phyloP scores from a whole-genome alignment of 2,888 invertebrate species.

The Pseudanteris insignis region DNA sequence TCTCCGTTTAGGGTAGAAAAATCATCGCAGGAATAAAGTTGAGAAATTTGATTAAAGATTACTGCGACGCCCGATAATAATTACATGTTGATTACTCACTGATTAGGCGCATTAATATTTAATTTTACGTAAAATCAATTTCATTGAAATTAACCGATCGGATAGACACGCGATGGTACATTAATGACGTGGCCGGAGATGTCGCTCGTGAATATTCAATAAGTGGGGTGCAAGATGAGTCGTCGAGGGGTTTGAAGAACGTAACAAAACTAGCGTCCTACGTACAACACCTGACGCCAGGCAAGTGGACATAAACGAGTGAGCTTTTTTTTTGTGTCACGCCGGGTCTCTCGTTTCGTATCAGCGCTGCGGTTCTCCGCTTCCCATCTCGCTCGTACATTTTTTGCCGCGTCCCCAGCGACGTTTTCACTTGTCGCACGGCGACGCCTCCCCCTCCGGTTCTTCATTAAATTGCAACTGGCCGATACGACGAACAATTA shows the following conservation, averaged over 20 bases:
- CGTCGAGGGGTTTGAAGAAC: slow-evolving; percentile 33
- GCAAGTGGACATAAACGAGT: slow-evolving; percentile 31
- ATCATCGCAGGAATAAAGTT: too few relatives aligned
- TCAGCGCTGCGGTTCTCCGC: slow-evolving; percentile 14
- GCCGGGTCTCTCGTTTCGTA: slow-evolving; percentile 1
- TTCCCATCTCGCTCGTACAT: slow-evolving; percentile 8
- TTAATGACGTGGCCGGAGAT: slow-evolving; percentile 37
- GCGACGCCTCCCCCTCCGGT: slow-evolving; percentile 16
- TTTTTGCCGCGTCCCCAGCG: slow-evolving; percentile 35
- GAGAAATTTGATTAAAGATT: too few relatives aligned
- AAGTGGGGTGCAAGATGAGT: slow-evolving; percentile 48
- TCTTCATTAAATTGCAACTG: slow-evolving; percentile 52
- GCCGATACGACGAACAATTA: slow-evolving; percentile 59
- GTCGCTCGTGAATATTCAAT: slow-evolving; percentile 49
- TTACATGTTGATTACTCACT: too few relatives aligned
- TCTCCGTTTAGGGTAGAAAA: too few relatives aligned
- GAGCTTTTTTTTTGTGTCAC: too few relatives aligned
- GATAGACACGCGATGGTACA: slow-evolving; percentile 46
- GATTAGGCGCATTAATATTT: too few relatives aligned
- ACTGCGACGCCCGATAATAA: too few relatives aligned
- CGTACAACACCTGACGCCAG: slow-evolving; percentile 8
- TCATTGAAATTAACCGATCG: slow-evolving; percentile 44
- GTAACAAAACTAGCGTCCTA: slow-evolving; percentile 33
- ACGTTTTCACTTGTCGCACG: slow-evolving; percentile 53
- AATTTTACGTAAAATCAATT: too few relatives aligned